Percentiles rank a stretch among this genome's conserved stretches.
Evolutionary conservation across 53 echinoderm and acorn worm species (phyloP).

Genomic region (Zoroaster sp.): DNA sequence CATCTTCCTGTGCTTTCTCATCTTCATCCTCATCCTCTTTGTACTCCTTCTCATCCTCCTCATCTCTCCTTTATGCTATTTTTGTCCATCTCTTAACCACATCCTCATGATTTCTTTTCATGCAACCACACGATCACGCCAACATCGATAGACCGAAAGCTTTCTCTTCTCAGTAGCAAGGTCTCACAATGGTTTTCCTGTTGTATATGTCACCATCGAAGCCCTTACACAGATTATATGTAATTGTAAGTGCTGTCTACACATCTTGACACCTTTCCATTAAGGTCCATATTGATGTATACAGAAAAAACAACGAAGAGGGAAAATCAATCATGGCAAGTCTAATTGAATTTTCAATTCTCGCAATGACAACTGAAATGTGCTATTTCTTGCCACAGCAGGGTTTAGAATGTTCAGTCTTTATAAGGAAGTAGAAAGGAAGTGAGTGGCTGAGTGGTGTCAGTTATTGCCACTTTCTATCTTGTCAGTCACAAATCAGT

Average conservation of each 20-base stretch:
- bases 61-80: neutral
- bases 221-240: neutral
- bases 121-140: no score
- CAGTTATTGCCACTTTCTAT: neutral
- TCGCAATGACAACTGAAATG: neutral
- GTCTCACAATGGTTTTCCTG: neutral
- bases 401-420: neutral
- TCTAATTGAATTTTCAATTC: slow-evolving; percentile 1
- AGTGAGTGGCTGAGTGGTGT: neutral
- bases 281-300: neutral
- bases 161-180: no score
- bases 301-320: neutral
- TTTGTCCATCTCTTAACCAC: no score
- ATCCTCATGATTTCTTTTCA: no score
- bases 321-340: slow-evolving; percentile 15
- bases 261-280: neutral
- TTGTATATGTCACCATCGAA: neutral
- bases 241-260: neutral
- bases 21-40: neutral
- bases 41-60: neutral
- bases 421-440: neutral
- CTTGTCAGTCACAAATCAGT: neutral
- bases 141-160: no score
- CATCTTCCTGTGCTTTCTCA: neutral
- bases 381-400: neutral